Conservation (phyloP, 1,140 invertebrate genomes). For the Bicyclus anynana region DNA sequence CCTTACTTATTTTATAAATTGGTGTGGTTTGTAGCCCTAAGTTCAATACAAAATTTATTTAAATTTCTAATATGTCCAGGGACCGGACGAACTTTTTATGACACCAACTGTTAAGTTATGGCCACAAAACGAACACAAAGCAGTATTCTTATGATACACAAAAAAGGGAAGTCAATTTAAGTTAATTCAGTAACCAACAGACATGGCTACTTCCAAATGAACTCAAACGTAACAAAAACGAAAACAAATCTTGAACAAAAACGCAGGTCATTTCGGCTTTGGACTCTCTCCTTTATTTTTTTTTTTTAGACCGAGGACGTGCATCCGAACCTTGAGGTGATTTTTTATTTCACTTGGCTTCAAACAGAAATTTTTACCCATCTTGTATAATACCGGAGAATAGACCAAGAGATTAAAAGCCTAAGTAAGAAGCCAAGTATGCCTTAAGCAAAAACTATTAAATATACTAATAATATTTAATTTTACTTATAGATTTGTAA, state of each 20-base stretch:
- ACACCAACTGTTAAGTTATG: conserved; percentile 35
- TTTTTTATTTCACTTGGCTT: conserved; percentile 44
- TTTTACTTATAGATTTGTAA: too few relatives aligned
- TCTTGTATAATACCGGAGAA: background rate
- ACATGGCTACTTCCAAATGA: conserved; percentile 76
- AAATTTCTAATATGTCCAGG: background rate
- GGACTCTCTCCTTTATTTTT: conserved; percentile 63
- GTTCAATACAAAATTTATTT: background rate
- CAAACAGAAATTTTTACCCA: conserved; percentile 30
- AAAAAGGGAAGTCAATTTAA: conserved; percentile 71
- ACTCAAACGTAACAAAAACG: conserved; percentile 75
- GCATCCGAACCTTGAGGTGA: conserved; percentile 61
- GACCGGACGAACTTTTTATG: conserved; percentile 1
- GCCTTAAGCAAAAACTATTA: too few relatives aligned
- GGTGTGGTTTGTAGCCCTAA: background rate
- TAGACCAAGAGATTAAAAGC: background rate
- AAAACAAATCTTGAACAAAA: conserved; percentile 75
- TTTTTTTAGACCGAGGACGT: conserved; percentile 73
- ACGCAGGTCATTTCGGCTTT: conserved; percentile 71
- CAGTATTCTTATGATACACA: conserved; percentile 52
- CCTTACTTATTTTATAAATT: background rate
- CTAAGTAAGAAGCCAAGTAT: background rate
- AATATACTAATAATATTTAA: too few relatives aligned
- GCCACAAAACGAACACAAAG: conserved; percentile 49
- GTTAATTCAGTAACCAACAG: conserved; percentile 74